phyloP scores from a whole-genome alignment of 2,113 vertebrate genomes.

The Emydura subglobosa region DNA sequence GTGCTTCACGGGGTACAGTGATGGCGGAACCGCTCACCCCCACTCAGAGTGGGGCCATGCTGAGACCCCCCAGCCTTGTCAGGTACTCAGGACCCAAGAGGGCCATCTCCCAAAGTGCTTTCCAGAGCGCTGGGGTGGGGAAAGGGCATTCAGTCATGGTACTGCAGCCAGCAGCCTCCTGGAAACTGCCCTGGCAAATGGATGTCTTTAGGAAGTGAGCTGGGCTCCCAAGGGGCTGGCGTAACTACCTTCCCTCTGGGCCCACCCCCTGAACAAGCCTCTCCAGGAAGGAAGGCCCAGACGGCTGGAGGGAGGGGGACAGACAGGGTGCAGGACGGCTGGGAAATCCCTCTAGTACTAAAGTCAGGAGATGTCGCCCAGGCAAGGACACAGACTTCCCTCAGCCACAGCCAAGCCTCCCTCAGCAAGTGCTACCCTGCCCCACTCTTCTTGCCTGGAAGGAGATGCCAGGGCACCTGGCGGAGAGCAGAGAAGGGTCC shows the following conservation, averaged over 20 bases:
- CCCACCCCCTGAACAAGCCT: background rate
- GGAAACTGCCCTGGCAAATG: background rate
- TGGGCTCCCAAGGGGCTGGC: background rate
- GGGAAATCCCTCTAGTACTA: background rate
- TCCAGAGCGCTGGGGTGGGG: background rate
- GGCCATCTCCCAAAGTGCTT: accelerated
- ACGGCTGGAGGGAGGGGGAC: background rate
- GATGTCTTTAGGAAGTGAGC: background rate
- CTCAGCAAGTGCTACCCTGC: background rate
- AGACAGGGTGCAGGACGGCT: accelerated
- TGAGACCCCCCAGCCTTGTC: background rate
- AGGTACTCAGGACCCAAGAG: accelerated
- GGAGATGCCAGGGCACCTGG: background rate
- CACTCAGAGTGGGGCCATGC: background rate
- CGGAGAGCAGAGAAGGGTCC: accelerated
- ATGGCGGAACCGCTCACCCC: background rate
- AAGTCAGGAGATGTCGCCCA: accelerated
- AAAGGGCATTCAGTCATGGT: background rate
- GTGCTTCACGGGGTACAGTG: accelerated
- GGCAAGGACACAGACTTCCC: background rate
- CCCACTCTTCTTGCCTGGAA: background rate
- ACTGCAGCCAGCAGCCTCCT: background rate
- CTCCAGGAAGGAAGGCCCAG: background rate
- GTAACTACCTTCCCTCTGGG: background rate
- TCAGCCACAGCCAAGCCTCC: accelerated